Evolutionary conservation across 2,888 invertebrate genomes (phyloP).

Genomic region (Rhogogaster chlorosoma): DNA sequence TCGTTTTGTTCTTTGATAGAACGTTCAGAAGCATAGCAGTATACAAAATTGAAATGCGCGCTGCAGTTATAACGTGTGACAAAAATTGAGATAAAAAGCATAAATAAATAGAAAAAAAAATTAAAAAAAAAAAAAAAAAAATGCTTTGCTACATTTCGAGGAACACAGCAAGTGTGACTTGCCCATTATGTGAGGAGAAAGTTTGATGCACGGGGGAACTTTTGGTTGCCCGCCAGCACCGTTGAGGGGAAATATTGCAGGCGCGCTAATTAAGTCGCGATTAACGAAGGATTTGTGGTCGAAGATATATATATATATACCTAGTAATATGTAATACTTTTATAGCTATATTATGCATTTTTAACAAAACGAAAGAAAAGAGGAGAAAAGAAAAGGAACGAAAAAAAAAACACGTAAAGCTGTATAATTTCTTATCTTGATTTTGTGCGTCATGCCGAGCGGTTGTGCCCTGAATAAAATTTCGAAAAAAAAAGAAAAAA

Average conservation of each 20-base stretch:
- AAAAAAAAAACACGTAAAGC: not conserved
- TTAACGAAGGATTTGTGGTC: conserved; percentile 55
- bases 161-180: conserved; percentile 26
- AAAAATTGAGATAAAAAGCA: not conserved
- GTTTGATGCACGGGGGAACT: conserved; percentile 12
- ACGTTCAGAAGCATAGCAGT: conserved; percentile 4
- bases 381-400: not conserved
- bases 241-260: conserved; percentile 71
- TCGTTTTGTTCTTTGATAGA: not conserved
- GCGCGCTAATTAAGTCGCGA: conserved; percentile 57
- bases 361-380: not conserved
- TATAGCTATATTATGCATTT: not conserved
- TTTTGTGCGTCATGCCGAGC: no score
- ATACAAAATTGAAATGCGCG: conserved; percentile 24
- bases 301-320: conserved; percentile 31
- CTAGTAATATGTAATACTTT: conserved; percentile 16
- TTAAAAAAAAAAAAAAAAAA: not conserved
- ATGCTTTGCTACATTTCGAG: not conserved
- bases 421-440: no score
- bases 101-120: not conserved
- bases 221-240: conserved; percentile 68
- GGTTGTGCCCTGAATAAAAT: not conserved
- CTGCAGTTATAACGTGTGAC: no score
- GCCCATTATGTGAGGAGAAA: not conserved
- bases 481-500: not conserved